phyloP scores from a whole-genome alignment of 2,113 vertebrate species.

The Tupaia tana region DNA sequence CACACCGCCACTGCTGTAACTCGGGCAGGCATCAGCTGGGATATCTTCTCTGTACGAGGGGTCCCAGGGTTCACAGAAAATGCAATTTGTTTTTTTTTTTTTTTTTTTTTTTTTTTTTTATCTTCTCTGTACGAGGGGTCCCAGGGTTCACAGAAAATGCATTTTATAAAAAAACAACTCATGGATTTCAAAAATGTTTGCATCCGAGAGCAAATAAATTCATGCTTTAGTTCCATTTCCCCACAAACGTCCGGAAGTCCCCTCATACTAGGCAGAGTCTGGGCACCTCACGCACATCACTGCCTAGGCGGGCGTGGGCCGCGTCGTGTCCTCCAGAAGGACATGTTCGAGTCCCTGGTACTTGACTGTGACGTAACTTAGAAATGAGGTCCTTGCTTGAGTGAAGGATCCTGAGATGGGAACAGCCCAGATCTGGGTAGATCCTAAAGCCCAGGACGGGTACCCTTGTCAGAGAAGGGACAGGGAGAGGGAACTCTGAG shows the following conservation, averaged over 20 bases:
- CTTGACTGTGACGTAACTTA: background rate
- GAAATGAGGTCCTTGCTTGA: background rate
- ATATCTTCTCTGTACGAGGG: fast-evolving
- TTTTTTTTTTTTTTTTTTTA: too few relatives aligned
- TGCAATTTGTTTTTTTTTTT: too few relatives aligned
- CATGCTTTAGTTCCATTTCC: too few relatives aligned
- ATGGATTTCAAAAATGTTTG: too few relatives aligned
- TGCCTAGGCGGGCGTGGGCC: fast-evolving
- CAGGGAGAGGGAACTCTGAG: background rate
- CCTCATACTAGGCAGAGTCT: background rate
- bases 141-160: too few relatives aligned
- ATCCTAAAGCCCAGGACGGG: background rate
- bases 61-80: too few relatives aligned
- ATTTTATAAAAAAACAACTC: too few relatives aligned
- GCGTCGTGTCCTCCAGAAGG: background rate
- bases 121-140: too few relatives aligned
- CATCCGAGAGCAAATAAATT: too few relatives aligned
- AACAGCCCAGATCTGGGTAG: too few relatives aligned
- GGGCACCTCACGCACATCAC: fast-evolving
- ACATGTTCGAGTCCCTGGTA: fast-evolving
- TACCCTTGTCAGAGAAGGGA: background rate
- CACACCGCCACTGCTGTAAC: fast-evolving
- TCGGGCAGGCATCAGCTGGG: fast-evolving
- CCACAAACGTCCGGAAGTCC: too few relatives aligned
- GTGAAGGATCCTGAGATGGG: background rate